These are phyloP conservation scores for Trichogramma evanescens DNA, from an alignment of 2,888 invertebrate species.

Conservation along the genomic window DNA sequence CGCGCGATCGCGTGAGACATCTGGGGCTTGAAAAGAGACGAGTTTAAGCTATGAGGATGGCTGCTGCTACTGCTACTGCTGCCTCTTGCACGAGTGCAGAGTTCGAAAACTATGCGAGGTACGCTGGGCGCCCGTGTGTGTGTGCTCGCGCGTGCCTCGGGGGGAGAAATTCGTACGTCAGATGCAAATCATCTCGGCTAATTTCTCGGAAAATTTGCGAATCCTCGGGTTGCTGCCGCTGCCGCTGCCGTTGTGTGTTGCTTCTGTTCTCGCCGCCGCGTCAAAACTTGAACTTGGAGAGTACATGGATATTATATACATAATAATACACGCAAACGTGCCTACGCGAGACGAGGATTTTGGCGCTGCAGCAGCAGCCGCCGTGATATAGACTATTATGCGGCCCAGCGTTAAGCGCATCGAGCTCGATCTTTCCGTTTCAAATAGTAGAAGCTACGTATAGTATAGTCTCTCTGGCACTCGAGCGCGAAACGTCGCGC, in stretches of 20 bases:
- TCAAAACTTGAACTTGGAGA: slow-evolving; percentile 10
- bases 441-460: no score
- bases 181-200: slow-evolving; percentile 45
- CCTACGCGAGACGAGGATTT: no score
- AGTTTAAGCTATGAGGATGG: background rate
- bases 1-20: slow-evolving; percentile 34
- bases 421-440: no score
- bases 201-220: slow-evolving; percentile 43
- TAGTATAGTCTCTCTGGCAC: no score
- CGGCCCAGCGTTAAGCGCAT: no score
- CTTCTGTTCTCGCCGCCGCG: background rate
- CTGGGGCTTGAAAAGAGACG: slow-evolving; percentile 29
- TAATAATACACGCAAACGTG: no score
- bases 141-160: slow-evolving; percentile 32
- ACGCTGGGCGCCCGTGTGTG: slow-evolving; percentile 15
- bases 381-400: no score
- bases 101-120: slow-evolving; percentile 38
- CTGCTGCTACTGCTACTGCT: no score
- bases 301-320: no score
- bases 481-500: no score
- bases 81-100: slow-evolving; percentile 15
- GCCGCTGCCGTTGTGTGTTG: background rate
- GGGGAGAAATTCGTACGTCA: slow-evolving; percentile 36
- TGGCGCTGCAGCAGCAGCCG: no score
- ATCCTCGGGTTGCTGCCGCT: slow-evolving; percentile 20